These are phyloP conservation scores for Diadegma fenestrale DNA, from an alignment of 2,888 invertebrate species.

Conservation along the genomic window DNA sequence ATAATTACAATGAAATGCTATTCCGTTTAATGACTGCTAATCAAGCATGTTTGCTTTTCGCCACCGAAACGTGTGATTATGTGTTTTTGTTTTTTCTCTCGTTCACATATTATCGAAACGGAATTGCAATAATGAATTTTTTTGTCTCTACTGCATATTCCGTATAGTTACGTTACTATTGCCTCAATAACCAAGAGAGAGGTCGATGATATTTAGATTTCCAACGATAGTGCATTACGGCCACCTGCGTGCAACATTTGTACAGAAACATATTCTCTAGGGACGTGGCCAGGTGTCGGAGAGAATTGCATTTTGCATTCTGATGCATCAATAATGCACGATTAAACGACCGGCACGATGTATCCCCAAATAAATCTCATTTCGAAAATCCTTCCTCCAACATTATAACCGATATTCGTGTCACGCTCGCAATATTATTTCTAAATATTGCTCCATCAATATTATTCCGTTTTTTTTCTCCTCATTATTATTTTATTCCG, in stretches of 20 bases:
- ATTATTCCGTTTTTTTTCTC: conserved; percentile 7
- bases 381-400: neutral
- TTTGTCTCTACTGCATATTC: neutral
- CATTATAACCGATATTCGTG: conserved; percentile 39
- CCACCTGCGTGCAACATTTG: neutral
- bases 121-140: conserved; percentile 27
- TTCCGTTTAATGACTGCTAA: neutral
- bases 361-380: conserved; percentile 53
- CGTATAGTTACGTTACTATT: conserved; percentile 2
- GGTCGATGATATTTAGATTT: conserved; percentile 51
- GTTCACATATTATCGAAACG: conserved; percentile 24
- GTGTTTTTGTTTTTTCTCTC: conserved; percentile 12
- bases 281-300: conserved; percentile 50
- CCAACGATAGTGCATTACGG: conserved; percentile 7
- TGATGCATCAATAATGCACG: conserved; percentile 53
- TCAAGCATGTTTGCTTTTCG: neutral
- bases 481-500: neutral
- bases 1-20: conserved; percentile 4
- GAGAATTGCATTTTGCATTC: conserved; percentile 54
- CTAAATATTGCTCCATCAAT: conserved; percentile 24
- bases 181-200: conserved; percentile 23
- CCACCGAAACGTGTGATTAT: conserved; percentile 16
- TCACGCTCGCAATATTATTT: conserved; percentile 3
- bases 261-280: conserved; percentile 21
- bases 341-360: conserved; percentile 43